Evolutionary conservation across 2,113 vertebrate genomes (phyloP).

Genomic region (Beaufortia kweichowensis): DNA sequence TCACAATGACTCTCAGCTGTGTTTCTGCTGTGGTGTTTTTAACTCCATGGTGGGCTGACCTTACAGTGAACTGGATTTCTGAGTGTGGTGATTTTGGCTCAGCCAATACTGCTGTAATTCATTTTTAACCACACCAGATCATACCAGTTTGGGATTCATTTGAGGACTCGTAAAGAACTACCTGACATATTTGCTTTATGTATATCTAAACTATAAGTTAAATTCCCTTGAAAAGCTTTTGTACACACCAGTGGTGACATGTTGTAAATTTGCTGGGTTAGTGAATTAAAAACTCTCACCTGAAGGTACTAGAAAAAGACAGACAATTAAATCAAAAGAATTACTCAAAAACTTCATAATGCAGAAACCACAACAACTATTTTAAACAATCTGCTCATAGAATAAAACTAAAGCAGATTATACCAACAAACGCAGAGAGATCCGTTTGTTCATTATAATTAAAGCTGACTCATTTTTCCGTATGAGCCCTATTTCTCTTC

Average conservation of each 20-base stretch:
- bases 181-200: background rate
- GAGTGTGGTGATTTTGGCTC: conserved; percentile 54
- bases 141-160: conserved; percentile 16
- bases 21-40: conserved; percentile 52
- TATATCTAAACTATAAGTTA: background rate
- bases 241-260: background rate
- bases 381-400: too few relatives aligned
- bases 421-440: conserved; percentile 4
- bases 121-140: conserved; percentile 51
- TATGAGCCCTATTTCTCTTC: background rate
- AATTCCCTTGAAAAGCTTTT: background rate
- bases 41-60: conserved; percentile 64
- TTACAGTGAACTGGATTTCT: conserved; percentile 64
- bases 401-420: conserved; percentile 16
- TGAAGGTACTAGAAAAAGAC: background rate
- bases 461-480: background rate
- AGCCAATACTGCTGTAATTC: conserved; percentile 26
- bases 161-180: background rate
- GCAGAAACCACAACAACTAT: background rate
- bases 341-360: too few relatives aligned
- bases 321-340: background rate
- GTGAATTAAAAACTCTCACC: background rate
- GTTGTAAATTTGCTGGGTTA: background rate
- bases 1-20: conserved; percentile 51
- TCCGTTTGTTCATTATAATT: background rate